Evolutionary conservation across 1,140 invertebrate genomes (phyloP).

Genomic region (Calephelis nemesis): DNA sequence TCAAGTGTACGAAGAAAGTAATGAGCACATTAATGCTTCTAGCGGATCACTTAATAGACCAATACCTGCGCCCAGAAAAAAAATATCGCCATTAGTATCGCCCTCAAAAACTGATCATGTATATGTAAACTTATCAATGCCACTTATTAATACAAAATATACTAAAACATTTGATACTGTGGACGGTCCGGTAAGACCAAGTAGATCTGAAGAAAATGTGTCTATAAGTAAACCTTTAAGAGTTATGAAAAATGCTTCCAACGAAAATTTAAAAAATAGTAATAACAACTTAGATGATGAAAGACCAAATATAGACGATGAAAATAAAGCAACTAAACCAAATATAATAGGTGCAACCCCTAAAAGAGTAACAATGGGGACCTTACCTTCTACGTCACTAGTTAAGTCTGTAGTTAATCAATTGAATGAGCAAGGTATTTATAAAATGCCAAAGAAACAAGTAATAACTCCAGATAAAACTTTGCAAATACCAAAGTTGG

Average conservation of each 20-base stretch:
- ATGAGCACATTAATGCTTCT: conserved; percentile 43
- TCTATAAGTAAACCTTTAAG: conserved; percentile 38
- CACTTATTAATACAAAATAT: conserved; percentile 58
- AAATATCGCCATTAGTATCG: conserved; percentile 53
- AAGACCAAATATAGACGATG: conserved; percentile 34
- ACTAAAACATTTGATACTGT: conserved; percentile 51
- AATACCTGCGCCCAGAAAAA: conserved; percentile 67
- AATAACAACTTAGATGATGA: conserved; percentile 37
- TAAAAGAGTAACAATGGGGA: conserved; percentile 52
- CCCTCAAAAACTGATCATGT: conserved; percentile 65
- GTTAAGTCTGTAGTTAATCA: conserved; percentile 66
- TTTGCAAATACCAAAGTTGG: conserved; percentile 71
- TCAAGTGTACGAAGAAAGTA: conserved; percentile 66
- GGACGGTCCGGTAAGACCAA: conserved; percentile 59
- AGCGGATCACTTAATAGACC: conserved; percentile 59
- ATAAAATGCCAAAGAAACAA: conserved; percentile 58
- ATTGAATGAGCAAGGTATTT: conserved; percentile 61
- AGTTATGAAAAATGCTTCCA: conserved; percentile 25
- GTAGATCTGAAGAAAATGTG: conserved; percentile 63
- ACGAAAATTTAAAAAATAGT: conserved; percentile 19
- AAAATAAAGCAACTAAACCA: conserved; percentile 50
- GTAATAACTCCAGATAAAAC: conserved; percentile 61
- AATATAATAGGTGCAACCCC: conserved; percentile 70
- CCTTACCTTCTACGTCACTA: conserved; percentile 61
- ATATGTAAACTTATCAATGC: conserved; percentile 72